Conservation (phyloP, 2,113 vertebrate species). For the Phaethon lepturus region DNA sequence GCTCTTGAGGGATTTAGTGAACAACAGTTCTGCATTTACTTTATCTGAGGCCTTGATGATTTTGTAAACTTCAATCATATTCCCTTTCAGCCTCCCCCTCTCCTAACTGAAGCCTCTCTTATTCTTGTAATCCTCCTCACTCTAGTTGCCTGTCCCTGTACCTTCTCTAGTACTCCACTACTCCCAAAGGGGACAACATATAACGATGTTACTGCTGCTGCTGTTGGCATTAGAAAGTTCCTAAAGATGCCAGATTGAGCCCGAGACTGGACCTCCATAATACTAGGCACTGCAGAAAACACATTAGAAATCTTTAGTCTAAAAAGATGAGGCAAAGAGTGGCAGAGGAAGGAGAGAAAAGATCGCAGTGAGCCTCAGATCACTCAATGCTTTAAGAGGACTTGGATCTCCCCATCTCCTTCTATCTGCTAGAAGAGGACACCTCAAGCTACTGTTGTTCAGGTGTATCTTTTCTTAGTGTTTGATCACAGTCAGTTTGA, state of each 20-base stretch:
- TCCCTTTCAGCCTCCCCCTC: neutral
- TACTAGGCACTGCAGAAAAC: neutral
- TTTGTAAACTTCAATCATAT: neutral
- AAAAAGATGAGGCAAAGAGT: neutral
- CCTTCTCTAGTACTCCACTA: neutral
- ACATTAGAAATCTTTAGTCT: neutral
- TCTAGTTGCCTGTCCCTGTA: neutral
- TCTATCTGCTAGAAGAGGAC: neutral
- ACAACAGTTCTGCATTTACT: neutral
- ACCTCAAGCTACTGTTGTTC: neutral
- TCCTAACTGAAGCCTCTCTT: neutral
- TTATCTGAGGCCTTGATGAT: neutral
- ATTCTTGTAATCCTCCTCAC: neutral
- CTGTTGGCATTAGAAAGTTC: neutral
- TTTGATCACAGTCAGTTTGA: neutral
- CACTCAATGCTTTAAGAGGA: neutral
- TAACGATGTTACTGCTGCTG: neutral
- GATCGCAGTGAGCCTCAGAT: rapidly evolving
- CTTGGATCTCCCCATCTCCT: neutral
- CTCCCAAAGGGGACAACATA: neutral
- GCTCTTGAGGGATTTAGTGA: conserved; percentile 1
- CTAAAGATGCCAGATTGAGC: neutral
- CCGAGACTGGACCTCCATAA: neutral
- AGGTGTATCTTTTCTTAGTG: neutral
- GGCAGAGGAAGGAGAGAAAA: neutral